Percentiles rank a stretch among this genome's conserved stretches.
Conservation (phyloP, 2,888 invertebrate genomes). For the Cephus pygmeus region DNA sequence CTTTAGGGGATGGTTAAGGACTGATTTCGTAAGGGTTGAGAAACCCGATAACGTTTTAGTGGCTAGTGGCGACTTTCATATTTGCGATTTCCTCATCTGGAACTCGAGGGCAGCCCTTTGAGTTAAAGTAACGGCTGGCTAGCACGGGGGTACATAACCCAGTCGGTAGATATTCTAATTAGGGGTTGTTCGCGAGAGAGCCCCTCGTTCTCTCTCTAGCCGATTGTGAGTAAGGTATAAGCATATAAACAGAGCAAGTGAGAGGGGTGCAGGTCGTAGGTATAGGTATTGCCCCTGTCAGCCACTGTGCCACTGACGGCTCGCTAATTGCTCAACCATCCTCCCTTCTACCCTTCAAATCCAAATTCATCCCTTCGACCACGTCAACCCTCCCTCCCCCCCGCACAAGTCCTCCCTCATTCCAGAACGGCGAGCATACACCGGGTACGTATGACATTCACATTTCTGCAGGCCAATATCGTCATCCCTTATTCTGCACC, state of each 20-base stretch:
- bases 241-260: constrained; percentile 18
- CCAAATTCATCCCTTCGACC: constrained; percentile 57
- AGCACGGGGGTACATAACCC: constrained; percentile 5
- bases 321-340: constrained; percentile 65
- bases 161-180: constrained; percentile 53
- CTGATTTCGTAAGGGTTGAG: too few relatives aligned
- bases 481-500: constrained; percentile 11
- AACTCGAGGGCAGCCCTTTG: background rate
- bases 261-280: constrained; percentile 21
- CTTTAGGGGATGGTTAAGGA: too few relatives aligned
- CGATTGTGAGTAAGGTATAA: constrained; percentile 49
- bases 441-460: constrained; percentile 33
- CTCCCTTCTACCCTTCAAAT: constrained; percentile 57
- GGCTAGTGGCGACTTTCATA: too few relatives aligned
- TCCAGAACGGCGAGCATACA: constrained; percentile 36
- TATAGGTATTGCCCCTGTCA: constrained; percentile 51
- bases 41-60: too few relatives aligned
- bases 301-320: constrained; percentile 65
- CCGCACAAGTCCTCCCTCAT: background rate
- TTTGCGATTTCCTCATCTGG: too few relatives aligned
- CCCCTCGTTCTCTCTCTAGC: constrained; percentile 44
- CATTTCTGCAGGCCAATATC: constrained; percentile 41
- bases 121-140: background rate
- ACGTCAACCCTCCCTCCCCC: background rate
- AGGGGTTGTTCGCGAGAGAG: constrained; percentile 46